Evolutionary conservation across 2,888 invertebrate species (phyloP), one percentile per base, ranked within the genome.

Genomic region (Rapana venosa): DNA sequence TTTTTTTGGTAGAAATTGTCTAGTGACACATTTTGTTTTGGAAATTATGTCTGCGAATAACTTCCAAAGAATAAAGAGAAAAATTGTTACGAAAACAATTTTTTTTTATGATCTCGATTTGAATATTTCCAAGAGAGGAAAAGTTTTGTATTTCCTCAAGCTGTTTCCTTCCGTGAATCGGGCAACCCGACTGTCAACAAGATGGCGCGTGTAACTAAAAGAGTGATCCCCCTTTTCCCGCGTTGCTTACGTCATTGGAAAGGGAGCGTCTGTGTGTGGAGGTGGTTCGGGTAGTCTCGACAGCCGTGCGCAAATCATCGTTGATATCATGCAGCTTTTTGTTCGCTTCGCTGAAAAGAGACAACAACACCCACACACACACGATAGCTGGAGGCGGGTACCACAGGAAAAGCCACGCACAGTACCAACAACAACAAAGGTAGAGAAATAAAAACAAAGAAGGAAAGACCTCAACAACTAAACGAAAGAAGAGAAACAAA

Each of bases 291-390:
- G 70, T 88, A 22, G 88, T n/a, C 47, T 88, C 88, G 32, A 88
- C 88, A 70, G 88, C 88, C 81, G 66, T 84, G 32, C 97, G 94
- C 32, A 97, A 95, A 91, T 96, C 96, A 92, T 97, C 97, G 93
- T 97, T 97, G 1, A 97, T 97, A 93, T 97, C 97, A 92, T 97
- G 97, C 17, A 97, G 96, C 84, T 96, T 96, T 91, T 96, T 96
- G 94, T 97, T 97, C 22, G 97, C 97, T 92, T 97, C 97, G 91
- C 97, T 97, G 93, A 13, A 87, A 90, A 87, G 32, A 36, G 26
- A 88, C 77, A 74, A 74, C 0, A 74, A 26, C 26, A 79, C 77
- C 30, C 56, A 5, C 58, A 81, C 32, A 79, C 47, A 74, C 26
- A 74, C 26, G 4, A n/a, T 5, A 5, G 4, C 8, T n/a, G 74